Evolutionary conservation across 2,113 vertebrate genomes (phyloP), one percentile per base, ranked within the genome.

Genomic region (Zosterops pallidus): DNA sequence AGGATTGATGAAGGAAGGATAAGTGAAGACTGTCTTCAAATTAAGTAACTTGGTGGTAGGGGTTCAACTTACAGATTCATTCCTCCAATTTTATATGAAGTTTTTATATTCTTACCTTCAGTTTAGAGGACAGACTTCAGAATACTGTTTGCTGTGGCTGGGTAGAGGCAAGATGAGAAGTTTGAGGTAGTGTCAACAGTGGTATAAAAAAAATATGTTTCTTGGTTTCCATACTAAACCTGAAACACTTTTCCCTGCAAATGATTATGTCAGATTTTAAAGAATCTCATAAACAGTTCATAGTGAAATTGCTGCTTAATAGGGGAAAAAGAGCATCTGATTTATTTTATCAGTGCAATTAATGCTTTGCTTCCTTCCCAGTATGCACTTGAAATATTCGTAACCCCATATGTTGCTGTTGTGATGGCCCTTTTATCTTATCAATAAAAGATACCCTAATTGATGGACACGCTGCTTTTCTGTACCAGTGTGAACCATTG

Each of bases 401-500:
- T 76, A 67, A 76, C 35, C 44, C 33, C 71, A 14, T 75, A 13
- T 78, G 68, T 49, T 94, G 39, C 41, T 69, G 33, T 70, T 55
- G 44, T 64, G 74, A 50, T 95, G 65, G n/a, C n/a, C 78, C 46
- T 95, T 94, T 89, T 74, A 83, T 94, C 80, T 85, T 63, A 76
- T 63, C 72, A 56, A 50, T 60, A 72, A 60, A 85, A 76, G 78
- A 86, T 68, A 47, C 28, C 21, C 25, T 88, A 80, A 93, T 12
- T 83, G 90, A 37, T 44, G 64, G 74, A 42, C 72, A 44, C 0
- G 0, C 82, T 92, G 65, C 70, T 76, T 71, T 95, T 95, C 81
- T 47, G 5, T 88, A 21, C 26, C n/a, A 28, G 16, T 39, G 42
- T 72, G 90, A 94, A 90, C 96, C 87, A 83, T 65, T 96, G 84